phyloP scores from a whole-genome alignment of 2,888 invertebrate species.

The Dermolepida albohirtum region DNA sequence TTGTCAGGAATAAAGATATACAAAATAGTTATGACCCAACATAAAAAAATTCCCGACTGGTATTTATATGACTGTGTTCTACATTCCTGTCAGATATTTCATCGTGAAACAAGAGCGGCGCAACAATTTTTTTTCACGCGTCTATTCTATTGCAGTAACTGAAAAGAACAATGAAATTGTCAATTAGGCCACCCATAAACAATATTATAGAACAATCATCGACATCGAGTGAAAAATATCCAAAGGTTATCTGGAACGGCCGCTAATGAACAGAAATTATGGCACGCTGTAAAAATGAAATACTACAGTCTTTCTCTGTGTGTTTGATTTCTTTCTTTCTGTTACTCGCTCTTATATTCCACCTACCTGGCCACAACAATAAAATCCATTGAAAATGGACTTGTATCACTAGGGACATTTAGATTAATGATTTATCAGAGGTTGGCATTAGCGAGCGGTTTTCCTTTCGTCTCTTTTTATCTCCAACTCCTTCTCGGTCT shows the following conservation, averaged over 20 bases:
- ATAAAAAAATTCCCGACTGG: no score
- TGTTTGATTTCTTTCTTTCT: constrained; percentile 40
- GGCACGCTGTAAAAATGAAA: constrained; percentile 37
- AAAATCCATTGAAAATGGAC: constrained; percentile 48
- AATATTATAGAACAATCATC: constrained; percentile 30
- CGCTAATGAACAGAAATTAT: constrained; percentile 42
- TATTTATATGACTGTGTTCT: no score
- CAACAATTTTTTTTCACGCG: constrained; percentile 6
- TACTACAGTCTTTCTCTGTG: constrained; percentile 27
- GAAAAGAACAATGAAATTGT: constrained; percentile 22
- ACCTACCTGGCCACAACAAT: constrained; percentile 50
- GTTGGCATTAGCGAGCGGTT: constrained; percentile 50
- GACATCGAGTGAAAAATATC: constrained; percentile 33
- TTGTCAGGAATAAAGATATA: no score
- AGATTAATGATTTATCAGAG: constrained; percentile 55
- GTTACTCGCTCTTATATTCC: constrained; percentile 36
- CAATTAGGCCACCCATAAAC: constrained; percentile 23
- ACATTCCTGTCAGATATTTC: no score
- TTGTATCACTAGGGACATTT: constrained; percentile 51
- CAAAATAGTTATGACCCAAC: no score
- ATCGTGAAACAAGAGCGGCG: background rate
- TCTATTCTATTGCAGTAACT: background rate
- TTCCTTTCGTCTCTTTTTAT: constrained; percentile 26
- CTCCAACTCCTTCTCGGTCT: constrained; percentile 26
- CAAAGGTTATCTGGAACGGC: constrained; percentile 33